Conservation (phyloP, 2,888 invertebrate species). For the Drosophila falleni region DNA sequence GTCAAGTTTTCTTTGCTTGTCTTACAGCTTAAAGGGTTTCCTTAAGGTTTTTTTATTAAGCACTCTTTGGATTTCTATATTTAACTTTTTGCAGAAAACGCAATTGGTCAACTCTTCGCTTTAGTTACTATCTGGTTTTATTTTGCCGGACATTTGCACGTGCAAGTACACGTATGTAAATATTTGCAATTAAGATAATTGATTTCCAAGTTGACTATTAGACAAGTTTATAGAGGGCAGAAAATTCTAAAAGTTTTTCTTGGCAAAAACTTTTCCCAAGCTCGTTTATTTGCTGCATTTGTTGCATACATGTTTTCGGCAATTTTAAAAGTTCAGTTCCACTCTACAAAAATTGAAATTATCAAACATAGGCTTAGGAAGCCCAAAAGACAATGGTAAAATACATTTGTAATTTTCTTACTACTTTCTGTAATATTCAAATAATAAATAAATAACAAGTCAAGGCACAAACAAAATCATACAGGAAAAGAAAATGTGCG, state of each 20-base stretch:
- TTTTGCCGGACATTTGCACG: background rate
- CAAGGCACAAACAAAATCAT: too few species aligned
- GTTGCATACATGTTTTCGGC: slow-evolving; percentile 6
- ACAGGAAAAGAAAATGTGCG: too few species aligned
- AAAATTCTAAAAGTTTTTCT: slow-evolving; percentile 39
- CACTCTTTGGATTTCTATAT: slow-evolving; percentile 23
- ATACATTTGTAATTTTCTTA: background rate
- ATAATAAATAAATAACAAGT: too few species aligned
- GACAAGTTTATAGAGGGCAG: slow-evolving; percentile 32
- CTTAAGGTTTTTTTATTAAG: slow-evolving; percentile 39
- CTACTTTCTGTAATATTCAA: too few species aligned
- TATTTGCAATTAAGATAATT: slow-evolving; percentile 65
- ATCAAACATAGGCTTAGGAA: background rate
- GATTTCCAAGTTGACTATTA: slow-evolving; percentile 51
- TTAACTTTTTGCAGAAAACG: slow-evolving; percentile 27
- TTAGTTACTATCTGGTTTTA: background rate
- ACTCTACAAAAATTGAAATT: background rate
- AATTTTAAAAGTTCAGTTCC: slow-evolving; percentile 3
- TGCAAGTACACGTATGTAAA: slow-evolving; percentile 34
- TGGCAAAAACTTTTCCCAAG: slow-evolving; percentile 14
- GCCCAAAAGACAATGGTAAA: background rate
- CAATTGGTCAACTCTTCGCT: slow-evolving; percentile 3
- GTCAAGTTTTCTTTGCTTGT: slow-evolving; percentile 2
- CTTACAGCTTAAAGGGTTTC: slow-evolving; percentile 13
- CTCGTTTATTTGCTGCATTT: slow-evolving; percentile 17